Evolutionary conservation across 2,888 invertebrate genomes (phyloP), one percentile per base, ranked within the genome.

Genomic region (Merodon equestris): DNA sequence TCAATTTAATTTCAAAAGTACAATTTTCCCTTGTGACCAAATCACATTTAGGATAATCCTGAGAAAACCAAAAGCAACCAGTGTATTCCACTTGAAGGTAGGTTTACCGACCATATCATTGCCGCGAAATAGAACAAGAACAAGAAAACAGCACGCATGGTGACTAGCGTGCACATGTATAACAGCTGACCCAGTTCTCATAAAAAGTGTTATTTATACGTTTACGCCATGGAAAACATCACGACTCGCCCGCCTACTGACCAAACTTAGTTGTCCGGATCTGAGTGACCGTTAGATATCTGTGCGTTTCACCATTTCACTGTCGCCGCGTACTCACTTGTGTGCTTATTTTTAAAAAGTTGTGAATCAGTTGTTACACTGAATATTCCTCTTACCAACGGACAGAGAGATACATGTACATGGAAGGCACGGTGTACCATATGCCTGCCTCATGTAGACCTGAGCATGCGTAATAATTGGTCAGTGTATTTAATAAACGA

Each of bases 151-250:
- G 7, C 27, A 27, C 27, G 27, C 27, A 27, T 58, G 53, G 40
- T 70, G 60, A 60, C 64, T 51, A 53, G 70, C 54, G 56, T 70
- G 14, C 36, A 68, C 68, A 79, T 68, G 79, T 74, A 74, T 70
- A 79, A 79, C 74, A 58, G 50, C 54, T 79, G 79, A 60, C 79
- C 79, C 56, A 79, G 68, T 79, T 79, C 44, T 60, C 13, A n/a
- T 10, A 0, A 48, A 48, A 58, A 61, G 27, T 54, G 72, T 77
- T 61, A 72, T 60, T 61, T 53, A 42, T 40, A 10, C 3, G 5
- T 44, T 48, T 2, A 38, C 34, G n/a, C 42, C 42, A 57, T 15
- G 17, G 45, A 58, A 14, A 53, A 47, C 17, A 4, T 13, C 14
- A 5, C 14, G 50, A 13, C 12, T 27, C 9, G 12, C 18, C 34